Evolutionary conservation across 2,888 invertebrate species (phyloP).

Genomic region (Volucella inanis): DNA sequence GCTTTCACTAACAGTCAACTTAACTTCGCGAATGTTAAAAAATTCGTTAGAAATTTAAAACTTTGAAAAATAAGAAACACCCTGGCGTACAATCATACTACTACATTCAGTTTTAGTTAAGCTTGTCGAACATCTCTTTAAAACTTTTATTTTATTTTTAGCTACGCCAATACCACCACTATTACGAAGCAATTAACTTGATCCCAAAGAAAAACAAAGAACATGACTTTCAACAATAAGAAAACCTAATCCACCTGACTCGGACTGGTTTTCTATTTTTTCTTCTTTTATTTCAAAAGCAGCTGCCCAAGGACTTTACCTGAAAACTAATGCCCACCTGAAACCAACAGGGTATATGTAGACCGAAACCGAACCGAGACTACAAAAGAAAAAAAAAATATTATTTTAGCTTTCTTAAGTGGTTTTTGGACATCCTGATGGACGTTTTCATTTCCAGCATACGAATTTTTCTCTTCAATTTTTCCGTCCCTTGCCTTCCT

Average conservation of each 20-base stretch:
- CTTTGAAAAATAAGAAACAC: too few relatives aligned
- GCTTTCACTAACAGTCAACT: too few relatives aligned
- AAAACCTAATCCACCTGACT: background rate
- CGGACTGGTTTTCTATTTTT: background rate
- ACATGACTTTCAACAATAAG: background rate
- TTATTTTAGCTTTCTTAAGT: slow-evolving; percentile 89
- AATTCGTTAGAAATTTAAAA: too few relatives aligned
- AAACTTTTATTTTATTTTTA: too few relatives aligned
- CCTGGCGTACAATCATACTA: too few relatives aligned
- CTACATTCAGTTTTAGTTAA: too few relatives aligned
- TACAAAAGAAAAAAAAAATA: slow-evolving; percentile 87
- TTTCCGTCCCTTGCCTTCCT: slow-evolving; percentile 74
- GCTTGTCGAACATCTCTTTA: too few relatives aligned
- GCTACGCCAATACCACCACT: too few relatives aligned
- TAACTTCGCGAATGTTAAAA: too few relatives aligned
- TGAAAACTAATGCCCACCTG: slow-evolving; percentile 23
- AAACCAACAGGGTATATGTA: background rate
- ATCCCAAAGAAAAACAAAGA: too few relatives aligned
- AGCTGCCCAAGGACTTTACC: slow-evolving; percentile 28
- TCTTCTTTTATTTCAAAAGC: slow-evolving; percentile 21
- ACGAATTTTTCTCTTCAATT: slow-evolving; percentile 40
- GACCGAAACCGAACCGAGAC: slow-evolving; percentile 1
- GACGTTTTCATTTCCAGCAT: slow-evolving; percentile 73
- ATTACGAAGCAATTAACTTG: too few relatives aligned
- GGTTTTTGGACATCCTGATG: slow-evolving; percentile 85